Conservation (phyloP, 1,140 invertebrate species). For the Leptinotarsa undecemlineata region DNA sequence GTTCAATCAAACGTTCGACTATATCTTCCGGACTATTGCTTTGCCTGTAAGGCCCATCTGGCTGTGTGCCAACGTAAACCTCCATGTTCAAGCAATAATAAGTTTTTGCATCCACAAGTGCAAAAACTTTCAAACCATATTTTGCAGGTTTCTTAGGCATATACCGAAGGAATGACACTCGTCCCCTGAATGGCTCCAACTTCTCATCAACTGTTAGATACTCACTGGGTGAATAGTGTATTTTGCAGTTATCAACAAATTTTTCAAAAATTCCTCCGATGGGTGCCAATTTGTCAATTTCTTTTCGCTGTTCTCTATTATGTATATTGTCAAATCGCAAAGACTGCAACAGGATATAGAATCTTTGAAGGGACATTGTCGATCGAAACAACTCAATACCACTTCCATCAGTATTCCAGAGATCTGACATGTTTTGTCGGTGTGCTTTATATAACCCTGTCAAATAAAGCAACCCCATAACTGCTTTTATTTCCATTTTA, state of each 20-base stretch:
- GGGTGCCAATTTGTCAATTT: slow-evolving; percentile 32
- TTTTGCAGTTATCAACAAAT: slow-evolving; percentile 40
- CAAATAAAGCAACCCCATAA: not conserved
- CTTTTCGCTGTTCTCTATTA: slow-evolving; percentile 45
- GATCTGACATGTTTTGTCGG: slow-evolving; percentile 33
- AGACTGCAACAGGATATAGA: slow-evolving; percentile 56
- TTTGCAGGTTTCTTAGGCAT: slow-evolving; percentile 56
- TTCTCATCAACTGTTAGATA: slow-evolving; percentile 46
- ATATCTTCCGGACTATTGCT: no score
- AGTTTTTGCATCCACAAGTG: slow-evolving; percentile 30
- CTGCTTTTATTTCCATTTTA: slow-evolving; percentile 20
- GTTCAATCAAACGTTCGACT: no score
- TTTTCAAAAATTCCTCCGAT: slow-evolving; percentile 48
- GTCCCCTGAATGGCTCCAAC: slow-evolving; percentile 47
- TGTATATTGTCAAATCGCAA: slow-evolving; percentile 57
- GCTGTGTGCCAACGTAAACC: slow-evolving; percentile 51
- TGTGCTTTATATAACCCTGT: slow-evolving; percentile 9
- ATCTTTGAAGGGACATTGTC: slow-evolving; percentile 58
- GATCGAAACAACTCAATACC: slow-evolving; percentile 54
- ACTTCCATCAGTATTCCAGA: slow-evolving; percentile 50
- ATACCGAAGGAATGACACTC: slow-evolving; percentile 52
- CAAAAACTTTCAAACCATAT: slow-evolving; percentile 55
- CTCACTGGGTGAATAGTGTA: slow-evolving; percentile 31
- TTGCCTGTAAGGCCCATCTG: no score
- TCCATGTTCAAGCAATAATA: slow-evolving; percentile 50